Evolutionary conservation across 2,113 vertebrate species (phyloP), one percentile per base, ranked within the genome.

Genomic region (Recurvirostra avosetta): DNA sequence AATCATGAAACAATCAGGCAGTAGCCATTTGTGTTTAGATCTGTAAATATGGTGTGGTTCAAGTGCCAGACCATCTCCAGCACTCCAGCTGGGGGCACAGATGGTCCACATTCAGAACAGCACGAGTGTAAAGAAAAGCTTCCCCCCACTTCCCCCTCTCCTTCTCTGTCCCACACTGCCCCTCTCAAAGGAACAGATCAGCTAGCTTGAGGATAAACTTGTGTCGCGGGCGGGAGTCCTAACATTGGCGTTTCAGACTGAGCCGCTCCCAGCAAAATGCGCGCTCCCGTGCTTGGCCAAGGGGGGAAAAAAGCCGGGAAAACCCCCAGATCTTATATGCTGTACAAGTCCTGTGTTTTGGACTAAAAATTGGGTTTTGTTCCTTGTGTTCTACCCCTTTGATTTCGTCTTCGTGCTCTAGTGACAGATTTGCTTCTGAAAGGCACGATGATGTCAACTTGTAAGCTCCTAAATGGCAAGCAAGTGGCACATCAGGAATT

Each of bases 1-100:
- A 99, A 99, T 99, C 99, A 99, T 99, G 99, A 99, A 99, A 99
- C 99, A 99, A 99, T 99, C 99, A 99, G 99, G 99, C 99, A 99
- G 98, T 99, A 99, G 99, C 99, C 99, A 99, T 99, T 99, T 99
- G 99, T 99, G 99, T 99, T 99, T 99, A 99, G 99, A 99, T 99
- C 99, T 99, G 99, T 99, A 99, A 99, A 99, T 99, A 99, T 99
- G 99, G 99, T 99, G 99, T 99, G 99, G 99, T 99, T 99, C 99
- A 99, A 99, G 99, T 99, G 99, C 99, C 99, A 99, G 99, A 99
- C 99, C 99, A 99, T 99, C 98, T 99, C 99, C 98, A 99, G 99
- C 98, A 97, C 99, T 99, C 99, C 99, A 99, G 99, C 99, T 99
- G 99, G 99, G 99, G 99, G 98, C 99, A 99, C 99, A 99, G 99